Evolutionary conservation across 1,140 invertebrate species (phyloP), one percentile per base, ranked within the genome.

Genomic region (Penaeus japonicus): DNA sequence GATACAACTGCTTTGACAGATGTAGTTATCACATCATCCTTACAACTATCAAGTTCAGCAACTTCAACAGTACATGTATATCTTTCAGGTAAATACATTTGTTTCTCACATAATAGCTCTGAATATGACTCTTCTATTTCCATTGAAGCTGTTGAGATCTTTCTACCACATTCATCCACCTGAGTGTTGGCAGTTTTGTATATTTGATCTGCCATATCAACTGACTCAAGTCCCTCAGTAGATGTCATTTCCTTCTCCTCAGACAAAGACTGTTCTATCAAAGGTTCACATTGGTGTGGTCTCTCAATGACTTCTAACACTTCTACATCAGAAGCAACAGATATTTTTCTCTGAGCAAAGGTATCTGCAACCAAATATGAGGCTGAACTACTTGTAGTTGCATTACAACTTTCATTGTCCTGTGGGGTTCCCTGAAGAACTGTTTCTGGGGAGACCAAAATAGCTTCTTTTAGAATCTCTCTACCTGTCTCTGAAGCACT

Each of bases 141-240:
- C 17, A 81, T 20, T 10, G 85, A 87, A n/a, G 85, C 77, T 57
- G 78, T 80, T 62, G 85, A 87, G 2, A 87, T 80, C 15, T 87
- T 87, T 59, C 78, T 32, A 47, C 53, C 53, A 24, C n/a, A 24
- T 35, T 47, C 22, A 17, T 84, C 80, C n/a, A 10, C n/a, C n/a
- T n/a, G n/a, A n/a, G n/a, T n/a, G n/a, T n/a, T 47, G 15, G 10
- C 47, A 47, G 47, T 15, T 4, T 47, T 47, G 47, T 12, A 47
- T 47, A 15, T 12, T 47, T 12, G 47, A 47, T 7, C 4, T 47
- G 10, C 15, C 47, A 47, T 47, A 15, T 47, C 10, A 47, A 47
- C 5, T 47, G 47, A 47, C 47, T 47, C 47, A 12, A 15, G 47
- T 47, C 47, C 47, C 15, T 47, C 47, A 47, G 39, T 47, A 47